These are phyloP conservation scores for Archaeoteleia sp. DNA, from an alignment of 2,888 invertebrate species.

Conservation along the genomic window DNA sequence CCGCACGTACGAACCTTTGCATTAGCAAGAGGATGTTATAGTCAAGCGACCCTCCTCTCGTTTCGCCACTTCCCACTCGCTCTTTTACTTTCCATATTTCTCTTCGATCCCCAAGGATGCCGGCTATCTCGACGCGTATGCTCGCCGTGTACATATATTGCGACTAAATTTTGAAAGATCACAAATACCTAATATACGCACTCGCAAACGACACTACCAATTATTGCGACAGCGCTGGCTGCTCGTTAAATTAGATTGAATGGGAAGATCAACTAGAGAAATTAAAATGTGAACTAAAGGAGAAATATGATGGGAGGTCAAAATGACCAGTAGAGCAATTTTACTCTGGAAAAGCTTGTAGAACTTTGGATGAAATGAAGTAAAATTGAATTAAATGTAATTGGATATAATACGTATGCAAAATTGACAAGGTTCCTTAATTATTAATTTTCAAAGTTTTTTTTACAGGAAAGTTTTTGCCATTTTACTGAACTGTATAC, in stretches of 20 bases:
- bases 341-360: too few relatives aligned
- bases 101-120: conserved; percentile 6
- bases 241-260: not conserved
- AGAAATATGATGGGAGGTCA: too few relatives aligned
- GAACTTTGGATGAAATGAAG: too few relatives aligned
- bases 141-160: not conserved
- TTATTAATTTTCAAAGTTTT: too few relatives aligned
- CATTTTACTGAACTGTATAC: too few relatives aligned
- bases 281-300: conserved; percentile 1
- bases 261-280: not conserved
- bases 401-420: too few relatives aligned
- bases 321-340: too few relatives aligned
- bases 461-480: too few relatives aligned
- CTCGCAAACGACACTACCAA: conserved; percentile 5
- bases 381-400: too few relatives aligned
- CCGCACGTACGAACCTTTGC: conserved; percentile 25
- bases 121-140: not conserved
- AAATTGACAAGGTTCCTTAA: too few relatives aligned
- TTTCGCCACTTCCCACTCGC: conserved; percentile 13
- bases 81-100: conserved; percentile 10
- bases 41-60: conserved; percentile 6
- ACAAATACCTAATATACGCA: conserved; percentile 4
- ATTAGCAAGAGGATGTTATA: conserved; percentile 43
- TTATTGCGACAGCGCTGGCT: conserved; percentile 7
- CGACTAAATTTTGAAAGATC: conserved; percentile 7